A percentile compares a stretch with the other conserved stretches of the same genome.
Conservation (phyloP, 2,888 invertebrate species). For the Tupiocoris notatus region DNA sequence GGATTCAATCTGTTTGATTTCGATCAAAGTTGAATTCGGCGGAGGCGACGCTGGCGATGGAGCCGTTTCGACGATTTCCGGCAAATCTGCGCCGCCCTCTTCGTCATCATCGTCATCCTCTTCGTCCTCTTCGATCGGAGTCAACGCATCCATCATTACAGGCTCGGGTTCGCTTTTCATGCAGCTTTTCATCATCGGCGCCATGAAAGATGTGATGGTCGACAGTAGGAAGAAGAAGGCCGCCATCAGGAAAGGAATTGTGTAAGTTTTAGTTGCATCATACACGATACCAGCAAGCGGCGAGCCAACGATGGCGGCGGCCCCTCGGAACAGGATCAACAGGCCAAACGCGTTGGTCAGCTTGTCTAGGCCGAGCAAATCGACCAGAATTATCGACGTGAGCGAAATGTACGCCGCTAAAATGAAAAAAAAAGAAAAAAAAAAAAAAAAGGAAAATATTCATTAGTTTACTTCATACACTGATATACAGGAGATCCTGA, state of each 20-base stretch:
- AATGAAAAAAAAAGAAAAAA: background rate
- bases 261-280: slow-evolving; percentile 79
- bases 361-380: slow-evolving; percentile 90
- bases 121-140: slow-evolving; percentile 72
- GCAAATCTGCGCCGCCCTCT: slow-evolving; percentile 55
- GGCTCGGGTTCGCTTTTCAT: slow-evolving; percentile 57
- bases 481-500: too few species aligned
- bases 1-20: slow-evolving; percentile 71
- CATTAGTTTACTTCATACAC: too few species aligned
- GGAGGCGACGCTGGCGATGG: slow-evolving; percentile 59
- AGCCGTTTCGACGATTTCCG: slow-evolving; percentile 71
- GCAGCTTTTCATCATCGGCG: slow-evolving; percentile 67
- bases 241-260: slow-evolving; percentile 89
- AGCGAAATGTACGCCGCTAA: slow-evolving; percentile 95
- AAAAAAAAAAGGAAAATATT: too few species aligned
- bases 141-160: slow-evolving; percentile 68
- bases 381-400: slow-evolving; percentile 96
- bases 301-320: slow-evolving; percentile 85
- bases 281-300: slow-evolving; percentile 85
- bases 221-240: slow-evolving; percentile 83
- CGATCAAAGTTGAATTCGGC: slow-evolving; percentile 54
- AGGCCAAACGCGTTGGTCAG: slow-evolving; percentile 96
- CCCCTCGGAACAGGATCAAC: slow-evolving; percentile 91
- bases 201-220: slow-evolving; percentile 79
- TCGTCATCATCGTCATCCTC: slow-evolving; percentile 74